phyloP scores from a whole-genome alignment of 2,888 invertebrate genomes.

The Dinocampus coccinellae region DNA sequence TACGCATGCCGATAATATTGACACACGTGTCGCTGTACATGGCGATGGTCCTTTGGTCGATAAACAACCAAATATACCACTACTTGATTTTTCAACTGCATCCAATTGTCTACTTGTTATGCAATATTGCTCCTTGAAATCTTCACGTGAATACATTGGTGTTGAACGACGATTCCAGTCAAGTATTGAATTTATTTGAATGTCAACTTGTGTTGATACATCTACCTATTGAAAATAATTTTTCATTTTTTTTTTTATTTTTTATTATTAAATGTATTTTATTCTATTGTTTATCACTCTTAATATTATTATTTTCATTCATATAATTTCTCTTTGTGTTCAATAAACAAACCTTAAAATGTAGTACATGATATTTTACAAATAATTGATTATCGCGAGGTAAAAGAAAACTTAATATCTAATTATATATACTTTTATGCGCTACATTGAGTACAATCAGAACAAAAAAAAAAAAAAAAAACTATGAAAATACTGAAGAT shows the following conservation, averaged over 20 bases:
- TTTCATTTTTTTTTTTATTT: neutral
- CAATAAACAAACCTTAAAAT: neutral
- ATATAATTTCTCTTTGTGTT: neutral
- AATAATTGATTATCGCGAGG: neutral
- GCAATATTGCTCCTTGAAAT: constrained; percentile 94
- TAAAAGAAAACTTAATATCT: neutral
- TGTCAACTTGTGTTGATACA: constrained; percentile 68
- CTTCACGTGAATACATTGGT: constrained; percentile 85
- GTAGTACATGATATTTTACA: neutral
- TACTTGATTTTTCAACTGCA: constrained; percentile 77
- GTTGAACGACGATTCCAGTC: constrained; percentile 69
- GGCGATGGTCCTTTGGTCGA: constrained; percentile 82
- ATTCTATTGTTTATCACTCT: neutral
- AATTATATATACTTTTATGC: neutral
- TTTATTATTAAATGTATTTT: neutral
- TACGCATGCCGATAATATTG: constrained; percentile 88
- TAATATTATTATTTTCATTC: neutral
- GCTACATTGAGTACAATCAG: neutral
- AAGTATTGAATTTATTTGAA: constrained; percentile 71
- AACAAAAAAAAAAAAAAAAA: neutral
- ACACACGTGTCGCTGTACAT: constrained; percentile 73
- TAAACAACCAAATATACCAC: constrained; percentile 87
- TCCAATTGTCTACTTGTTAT: constrained; percentile 91
- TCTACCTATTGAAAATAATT: constrained; percentile 59
- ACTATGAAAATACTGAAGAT: neutral